Percentiles rank a stretch among this genome's conserved stretches.
Evolutionary conservation across 2,888 invertebrate species (phyloP).

Genomic region (Eugnorisma glareosa): DNA sequence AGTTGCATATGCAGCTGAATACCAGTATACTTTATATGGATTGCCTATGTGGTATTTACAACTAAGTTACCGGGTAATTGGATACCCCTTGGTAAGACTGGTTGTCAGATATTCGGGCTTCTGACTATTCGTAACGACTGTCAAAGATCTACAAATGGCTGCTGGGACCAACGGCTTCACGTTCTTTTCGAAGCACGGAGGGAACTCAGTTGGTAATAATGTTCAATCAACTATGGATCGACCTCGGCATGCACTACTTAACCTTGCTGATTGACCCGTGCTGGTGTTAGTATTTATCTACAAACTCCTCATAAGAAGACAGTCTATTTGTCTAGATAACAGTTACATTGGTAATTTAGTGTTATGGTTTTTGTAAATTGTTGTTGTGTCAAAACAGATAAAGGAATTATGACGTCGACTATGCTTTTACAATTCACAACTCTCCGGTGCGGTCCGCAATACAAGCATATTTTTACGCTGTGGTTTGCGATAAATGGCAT

Average conservation of each 20-base stretch:
- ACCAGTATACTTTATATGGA: not conserved
- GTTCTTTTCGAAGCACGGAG: not conserved
- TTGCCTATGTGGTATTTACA: not conserved
- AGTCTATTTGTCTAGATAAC: not conserved
- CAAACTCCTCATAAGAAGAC: not conserved
- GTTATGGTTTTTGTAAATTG: not conserved
- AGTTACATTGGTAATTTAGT: not conserved
- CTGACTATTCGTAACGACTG: not conserved
- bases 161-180: not conserved
- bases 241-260: not conserved
- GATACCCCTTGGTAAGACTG: not conserved
- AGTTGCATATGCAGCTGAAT: not conserved
- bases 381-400: not conserved
- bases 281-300: not conserved
- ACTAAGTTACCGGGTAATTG: not conserved
- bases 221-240: not conserved
- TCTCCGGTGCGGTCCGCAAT: not conserved
- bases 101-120: not conserved
- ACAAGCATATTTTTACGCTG: constrained; percentile 21
- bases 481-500: constrained; percentile 1
- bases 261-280: not conserved
- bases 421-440: not conserved
- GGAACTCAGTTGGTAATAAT: not conserved
- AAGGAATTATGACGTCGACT: not conserved
- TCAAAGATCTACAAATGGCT: not conserved